Conservation (phyloP, 53 echinoderm and acorn worm species). For the Hippasteria phrygiana region DNA sequence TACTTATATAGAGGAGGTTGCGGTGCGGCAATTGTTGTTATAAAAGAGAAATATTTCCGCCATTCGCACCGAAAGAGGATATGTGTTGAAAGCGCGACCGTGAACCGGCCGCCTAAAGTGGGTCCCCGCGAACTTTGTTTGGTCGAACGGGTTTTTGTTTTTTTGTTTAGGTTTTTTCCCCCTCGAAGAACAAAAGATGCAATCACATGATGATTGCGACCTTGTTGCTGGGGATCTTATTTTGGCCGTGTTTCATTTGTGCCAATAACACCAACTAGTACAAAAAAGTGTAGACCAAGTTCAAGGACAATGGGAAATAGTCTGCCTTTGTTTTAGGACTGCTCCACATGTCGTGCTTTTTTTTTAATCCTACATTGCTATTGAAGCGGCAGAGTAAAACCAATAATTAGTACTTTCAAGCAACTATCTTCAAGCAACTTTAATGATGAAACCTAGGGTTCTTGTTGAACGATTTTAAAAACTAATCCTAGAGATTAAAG, state of each 20-base stretch:
- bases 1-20: not conserved
- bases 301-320: constrained; percentile 35
- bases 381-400: too few species aligned
- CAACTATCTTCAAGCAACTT: too few species aligned
- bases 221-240: not conserved
- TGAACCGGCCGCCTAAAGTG: constrained; percentile 32
- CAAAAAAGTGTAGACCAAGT: constrained; percentile 15
- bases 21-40: constrained; percentile 3
- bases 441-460: too few species aligned
- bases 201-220: constrained; percentile 10
- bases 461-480: too few species aligned
- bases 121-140: constrained; percentile 42
- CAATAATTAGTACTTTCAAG: too few species aligned
- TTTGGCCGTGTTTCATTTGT: not conserved
- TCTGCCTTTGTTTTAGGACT: too few species aligned
- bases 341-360: too few species aligned
- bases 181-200: constrained; percentile 10
- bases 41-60: constrained; percentile 43
- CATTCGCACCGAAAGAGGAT: not conserved
- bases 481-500: too few species aligned
- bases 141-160: not conserved
- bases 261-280: not conserved
- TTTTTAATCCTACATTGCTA: too few species aligned
- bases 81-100: constrained; percentile 12
- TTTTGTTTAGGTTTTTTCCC: constrained; percentile 16